Evolutionary conservation across 1,140 invertebrate genomes (phyloP).

Genomic region (Rhagoletis zephyria): DNA sequence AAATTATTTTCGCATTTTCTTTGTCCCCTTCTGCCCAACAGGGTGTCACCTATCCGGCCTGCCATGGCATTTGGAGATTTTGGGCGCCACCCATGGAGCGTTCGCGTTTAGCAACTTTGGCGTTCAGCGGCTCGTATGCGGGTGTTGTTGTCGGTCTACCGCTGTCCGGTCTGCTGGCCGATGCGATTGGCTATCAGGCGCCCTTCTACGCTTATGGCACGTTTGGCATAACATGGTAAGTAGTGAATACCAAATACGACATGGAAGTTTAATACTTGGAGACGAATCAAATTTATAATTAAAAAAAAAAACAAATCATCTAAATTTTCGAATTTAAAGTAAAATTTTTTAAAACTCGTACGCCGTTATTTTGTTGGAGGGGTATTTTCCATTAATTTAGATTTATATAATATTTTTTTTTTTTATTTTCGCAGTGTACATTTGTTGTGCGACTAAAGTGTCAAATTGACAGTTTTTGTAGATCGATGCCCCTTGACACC

Average conservation of each 20-base stretch:
- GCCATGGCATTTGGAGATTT: constrained; percentile 99
- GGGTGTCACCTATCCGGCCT: constrained; percentile 99
- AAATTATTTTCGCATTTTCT: constrained; percentile 40
- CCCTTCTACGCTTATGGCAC: constrained; percentile 98
- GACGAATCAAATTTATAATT: no score
- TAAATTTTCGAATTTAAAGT: no score
- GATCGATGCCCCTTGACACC: no score
- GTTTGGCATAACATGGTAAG: constrained; percentile 78
- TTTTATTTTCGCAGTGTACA: no score
- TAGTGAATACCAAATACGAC: constrained; percentile 36
- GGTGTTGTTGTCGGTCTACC: constrained; percentile 95
- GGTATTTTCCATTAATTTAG: no score
- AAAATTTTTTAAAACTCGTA: no score
- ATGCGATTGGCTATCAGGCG: constrained; percentile 91
- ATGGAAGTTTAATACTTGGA: background rate
- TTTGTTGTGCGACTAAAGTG: no score
- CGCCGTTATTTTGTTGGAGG: no score
- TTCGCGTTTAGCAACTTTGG: constrained; percentile 94
- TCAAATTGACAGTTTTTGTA: no score
- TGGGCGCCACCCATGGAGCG: constrained; percentile 99
- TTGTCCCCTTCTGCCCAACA: constrained; percentile 71
- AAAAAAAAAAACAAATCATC: no score
- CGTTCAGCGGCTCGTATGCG: constrained; percentile 98
- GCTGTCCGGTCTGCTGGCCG: constrained; percentile 91
- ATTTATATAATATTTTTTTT: no score